Evolutionary conservation across 2,113 vertebrate species (phyloP).

Genomic region (Leucosticte australis): DNA sequence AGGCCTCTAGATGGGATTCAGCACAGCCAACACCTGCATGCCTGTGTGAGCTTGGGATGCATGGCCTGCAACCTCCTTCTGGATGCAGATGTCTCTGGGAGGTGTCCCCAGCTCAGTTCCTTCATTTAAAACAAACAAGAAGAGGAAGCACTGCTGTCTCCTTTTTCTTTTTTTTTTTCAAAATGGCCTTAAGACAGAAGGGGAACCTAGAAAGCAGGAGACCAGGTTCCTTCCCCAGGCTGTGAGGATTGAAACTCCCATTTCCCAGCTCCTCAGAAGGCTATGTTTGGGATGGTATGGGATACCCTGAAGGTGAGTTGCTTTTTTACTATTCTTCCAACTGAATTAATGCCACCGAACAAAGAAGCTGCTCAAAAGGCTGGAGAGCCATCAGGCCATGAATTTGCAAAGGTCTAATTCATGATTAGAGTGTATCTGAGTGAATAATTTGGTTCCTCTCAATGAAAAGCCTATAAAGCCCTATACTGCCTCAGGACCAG

Average conservation of each 20-base stretch:
- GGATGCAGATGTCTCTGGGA: background rate
- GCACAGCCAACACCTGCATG: background rate
- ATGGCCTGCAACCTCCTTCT: background rate
- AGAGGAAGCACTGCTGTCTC: background rate
- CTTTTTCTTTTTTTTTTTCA: fast-evolving
- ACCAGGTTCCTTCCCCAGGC: background rate
- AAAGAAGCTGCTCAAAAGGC: background rate
- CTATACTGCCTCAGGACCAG: background rate
- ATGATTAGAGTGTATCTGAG: background rate
- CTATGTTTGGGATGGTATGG: background rate
- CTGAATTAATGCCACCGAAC: fast-evolving
- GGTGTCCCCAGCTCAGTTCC: background rate
- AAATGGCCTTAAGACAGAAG: background rate
- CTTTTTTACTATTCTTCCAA: background rate
- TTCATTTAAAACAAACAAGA: background rate
- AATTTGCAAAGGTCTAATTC: background rate
- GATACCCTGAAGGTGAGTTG: background rate
- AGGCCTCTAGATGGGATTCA: background rate
- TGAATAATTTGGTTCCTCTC: background rate
- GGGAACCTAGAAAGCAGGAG: background rate
- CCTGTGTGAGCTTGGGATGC: background rate
- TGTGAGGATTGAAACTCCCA: background rate
- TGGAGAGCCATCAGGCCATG: background rate
- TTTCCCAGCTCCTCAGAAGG: background rate
- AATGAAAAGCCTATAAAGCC: background rate